Conservation (phyloP, 64 coral and sea anemone genomes). For the Dendronephthya gigantea region DNA sequence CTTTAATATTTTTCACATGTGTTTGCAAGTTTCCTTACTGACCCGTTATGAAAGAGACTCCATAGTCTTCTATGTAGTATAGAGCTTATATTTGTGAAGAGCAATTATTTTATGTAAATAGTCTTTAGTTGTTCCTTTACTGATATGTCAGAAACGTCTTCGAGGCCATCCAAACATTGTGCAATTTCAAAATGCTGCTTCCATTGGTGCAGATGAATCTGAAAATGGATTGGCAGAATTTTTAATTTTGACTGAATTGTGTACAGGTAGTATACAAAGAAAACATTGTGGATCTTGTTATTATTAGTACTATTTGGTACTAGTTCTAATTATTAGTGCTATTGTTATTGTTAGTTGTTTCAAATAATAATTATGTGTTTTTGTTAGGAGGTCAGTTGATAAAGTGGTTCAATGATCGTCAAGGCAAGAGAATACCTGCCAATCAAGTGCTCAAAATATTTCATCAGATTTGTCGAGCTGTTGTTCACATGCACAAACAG, state of each 20-base stretch:
- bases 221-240: constrained; percentile 92
- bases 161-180: constrained; percentile 92
- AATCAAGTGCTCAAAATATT: constrained; percentile 73
- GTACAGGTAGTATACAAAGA: constrained; percentile 47
- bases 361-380: neutral
- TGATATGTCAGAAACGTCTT: constrained; percentile 55
- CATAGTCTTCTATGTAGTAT: too few relatives aligned
- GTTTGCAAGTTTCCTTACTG: neutral
- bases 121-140: neutral
- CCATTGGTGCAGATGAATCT: constrained; percentile 77
- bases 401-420: constrained; percentile 67
- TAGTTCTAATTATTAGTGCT: too few relatives aligned
- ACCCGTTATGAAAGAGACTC: neutral
- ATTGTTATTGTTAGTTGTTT: neutral
- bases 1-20: too few relatives aligned
- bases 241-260: constrained; percentile 85
- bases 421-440: constrained; percentile 57
- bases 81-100: too few relatives aligned
- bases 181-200: constrained; percentile 84
- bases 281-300: too few relatives aligned
- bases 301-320: too few relatives aligned
- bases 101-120: neutral
- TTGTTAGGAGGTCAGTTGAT: constrained; percentile 80
- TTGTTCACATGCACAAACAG: constrained; percentile 92
- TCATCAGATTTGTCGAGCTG: constrained; percentile 81